Percentiles rank a stretch among this genome's conserved stretches.
These are phyloP conservation scores for Ferdinandea cuprea DNA, from an alignment of 2,888 invertebrate genomes.

Conservation along the genomic window DNA sequence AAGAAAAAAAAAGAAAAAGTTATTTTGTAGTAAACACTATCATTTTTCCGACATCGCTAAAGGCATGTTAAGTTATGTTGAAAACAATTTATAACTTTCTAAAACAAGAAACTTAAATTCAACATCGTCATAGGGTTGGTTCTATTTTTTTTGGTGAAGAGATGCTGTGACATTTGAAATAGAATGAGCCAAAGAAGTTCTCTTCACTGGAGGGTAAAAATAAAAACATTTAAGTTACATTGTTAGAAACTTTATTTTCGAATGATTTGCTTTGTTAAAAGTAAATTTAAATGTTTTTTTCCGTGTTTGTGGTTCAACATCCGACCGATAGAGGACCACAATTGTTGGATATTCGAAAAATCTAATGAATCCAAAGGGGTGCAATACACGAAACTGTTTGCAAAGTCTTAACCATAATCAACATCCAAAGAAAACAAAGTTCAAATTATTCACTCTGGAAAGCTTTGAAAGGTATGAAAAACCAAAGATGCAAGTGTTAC, in stretches of 20 bases:
- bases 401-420: no score
- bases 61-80: conserved; percentile 13
- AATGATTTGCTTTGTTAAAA: neutral
- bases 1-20: no score
- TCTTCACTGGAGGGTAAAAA: neutral
- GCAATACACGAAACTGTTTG: no score
- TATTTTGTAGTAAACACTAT: conserved; percentile 40
- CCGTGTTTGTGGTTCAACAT: neutral
- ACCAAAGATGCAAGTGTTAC: no score
- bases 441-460: no score
- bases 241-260: neutral
- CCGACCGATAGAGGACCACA: no score
- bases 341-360: no score
- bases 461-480: no score
- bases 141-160: neutral
- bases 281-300: neutral
- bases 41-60: conserved; percentile 4
- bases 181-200: neutral
- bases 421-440: no score
- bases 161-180: neutral
- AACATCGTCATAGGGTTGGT: neutral
- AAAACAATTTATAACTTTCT: conserved; percentile 25
- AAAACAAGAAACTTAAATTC: neutral
- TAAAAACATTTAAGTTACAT: neutral
- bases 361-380: no score